These are phyloP conservation scores for Lordiphosa fenestrarum DNA, from an alignment of 2,888 invertebrate genomes.

Conservation along the genomic window DNA sequence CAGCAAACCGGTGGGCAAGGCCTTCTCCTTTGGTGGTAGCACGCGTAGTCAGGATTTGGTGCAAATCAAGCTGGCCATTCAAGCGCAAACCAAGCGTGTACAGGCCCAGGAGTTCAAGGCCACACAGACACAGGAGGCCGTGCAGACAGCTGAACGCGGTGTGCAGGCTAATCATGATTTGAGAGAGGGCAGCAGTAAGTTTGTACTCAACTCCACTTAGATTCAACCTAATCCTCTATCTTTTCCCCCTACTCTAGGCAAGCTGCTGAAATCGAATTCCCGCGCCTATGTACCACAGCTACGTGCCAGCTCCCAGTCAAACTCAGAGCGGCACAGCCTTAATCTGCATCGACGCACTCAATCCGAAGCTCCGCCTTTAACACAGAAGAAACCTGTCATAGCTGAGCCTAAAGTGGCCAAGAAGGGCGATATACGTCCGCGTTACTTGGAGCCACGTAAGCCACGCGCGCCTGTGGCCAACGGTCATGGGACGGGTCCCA, in stretches of 20 bases:
- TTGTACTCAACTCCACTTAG: background rate
- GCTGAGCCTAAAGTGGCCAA: slow-evolving; percentile 4
- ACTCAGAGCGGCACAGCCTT: slow-evolving; percentile 61
- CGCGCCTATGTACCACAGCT: slow-evolving; percentile 77
- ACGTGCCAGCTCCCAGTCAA: slow-evolving; percentile 63
- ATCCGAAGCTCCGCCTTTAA: slow-evolving; percentile 76
- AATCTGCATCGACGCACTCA: slow-evolving; percentile 78
- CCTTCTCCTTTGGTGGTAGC: slow-evolving; percentile 78
- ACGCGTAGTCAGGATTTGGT: slow-evolving; percentile 80
- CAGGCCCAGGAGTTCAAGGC: slow-evolving; percentile 78
- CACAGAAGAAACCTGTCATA: slow-evolving; percentile 34
- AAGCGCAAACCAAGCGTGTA: slow-evolving; percentile 80
- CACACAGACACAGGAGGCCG: slow-evolving; percentile 74
- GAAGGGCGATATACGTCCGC: slow-evolving; percentile 81
- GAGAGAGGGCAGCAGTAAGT: slow-evolving; percentile 74
- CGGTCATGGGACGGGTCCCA: slow-evolving; percentile 52
- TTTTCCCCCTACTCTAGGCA: slow-evolving; percentile 57
- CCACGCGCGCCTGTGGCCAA: slow-evolving; percentile 39
- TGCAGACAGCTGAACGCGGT: slow-evolving; percentile 75
- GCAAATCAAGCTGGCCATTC: slow-evolving; percentile 80
- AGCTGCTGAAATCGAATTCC: slow-evolving; percentile 77
- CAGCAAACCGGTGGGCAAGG: slow-evolving; percentile 76
- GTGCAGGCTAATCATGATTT: slow-evolving; percentile 77
- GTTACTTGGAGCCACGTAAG: slow-evolving; percentile 84
- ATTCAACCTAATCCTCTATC: too few relatives aligned